Base-by-base conservation (phyloP, 2,888 invertebrate species). In the Allacma fusca region DNA sequence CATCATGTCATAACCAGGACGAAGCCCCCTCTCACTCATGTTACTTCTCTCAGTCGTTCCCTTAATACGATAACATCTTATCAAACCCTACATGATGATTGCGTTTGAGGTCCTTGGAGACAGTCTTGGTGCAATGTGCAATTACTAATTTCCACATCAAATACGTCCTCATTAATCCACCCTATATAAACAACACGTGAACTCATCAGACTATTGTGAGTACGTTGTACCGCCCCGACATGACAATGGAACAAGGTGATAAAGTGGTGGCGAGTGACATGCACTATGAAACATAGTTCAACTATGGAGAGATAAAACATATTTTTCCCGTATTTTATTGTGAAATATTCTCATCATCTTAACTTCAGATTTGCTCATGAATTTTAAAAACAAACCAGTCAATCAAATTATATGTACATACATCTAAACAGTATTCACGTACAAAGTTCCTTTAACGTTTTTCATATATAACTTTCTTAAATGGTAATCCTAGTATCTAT, bases 1-100 rank as follows among this genome's bases (percentile, higher is more conserved):
- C 73, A 73, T 62, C 64, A 62, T 73, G 73, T 73, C 73, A 73
- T 26, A 73, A 34, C 62, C 72, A 57, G 29, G 19, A n/a, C 4
- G 28, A 68, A 68, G 40, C 16, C 21, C 71, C 23, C 64, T 29
- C n/a, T 62, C 24, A 62, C 62, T 62, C 62, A 24, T 62, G 23
- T 12, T 62, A 24, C 24, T 2, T 19, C 23, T 26, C 29, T 29
- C 28, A 28, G 4, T 26, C 5, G 28, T 57, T 50, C 28, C 57
- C 26, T 62, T 24, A 21, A 69, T 23, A n/a, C 26, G 21, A 26
- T 26, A 70, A n/a, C 9, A 50, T 70, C 50, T 70, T 21, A 40
- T 40, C 28, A 50, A 28, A 19, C 62, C 29, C 12, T 34, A 16
- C 62, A 50, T 70, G 24, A 70, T 24, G 34, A 73, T 62, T 72